Evolutionary conservation across 1,140 invertebrate species (phyloP), one percentile per base, ranked within the genome.

Genomic region (Solen grandis): DNA sequence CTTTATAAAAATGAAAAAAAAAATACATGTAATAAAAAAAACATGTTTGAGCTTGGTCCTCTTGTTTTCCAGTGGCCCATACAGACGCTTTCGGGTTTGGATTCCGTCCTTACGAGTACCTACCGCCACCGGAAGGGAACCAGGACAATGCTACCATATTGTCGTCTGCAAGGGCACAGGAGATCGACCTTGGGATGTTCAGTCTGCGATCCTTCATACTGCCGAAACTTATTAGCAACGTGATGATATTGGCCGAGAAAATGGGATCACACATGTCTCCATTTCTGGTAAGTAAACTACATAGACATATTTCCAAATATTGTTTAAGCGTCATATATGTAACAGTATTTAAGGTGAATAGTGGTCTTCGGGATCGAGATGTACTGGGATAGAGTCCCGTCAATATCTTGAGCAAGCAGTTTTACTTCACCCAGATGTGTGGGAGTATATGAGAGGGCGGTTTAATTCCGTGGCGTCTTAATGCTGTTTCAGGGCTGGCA

Each of bases 31-130:
- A n/a, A n/a, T n/a, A n/a, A n/a, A n/a, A n/a, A n/a, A n/a, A n/a
- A n/a, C n/a, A 50, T 76, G 63, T 81, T 38, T 79, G 63, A 85
- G 74, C 76, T 66, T 74, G 50, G 78, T 36, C n/a, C n/a, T n/a
- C n/a, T n/a, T n/a, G n/a, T 35, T 68, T 80, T 78, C 54, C 83
- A 89, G 88, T 88, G 68, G 87, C 86, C 14, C 87, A 89, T 70
- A 74, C 84, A 29, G 86, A 88, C 50, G 72, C 77, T 0, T 87
- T 84, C 77, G 86, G 87, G 1, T 89, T 86, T 52, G 88, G 88
- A 14, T 88, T 89, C 46, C 85, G 87, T 3, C 50, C 86, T 5
- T 88, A 88, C 57, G 88, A 89, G 36, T 87, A 85, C 75, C 65
- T 83, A 5, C 76, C 84, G 10, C 81, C 78, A 13, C 72, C 80